Evolutionary conservation across 2,113 vertebrate species (phyloP), one percentile per base, ranked within the genome.

Genomic region (Tichodroma muraria): DNA sequence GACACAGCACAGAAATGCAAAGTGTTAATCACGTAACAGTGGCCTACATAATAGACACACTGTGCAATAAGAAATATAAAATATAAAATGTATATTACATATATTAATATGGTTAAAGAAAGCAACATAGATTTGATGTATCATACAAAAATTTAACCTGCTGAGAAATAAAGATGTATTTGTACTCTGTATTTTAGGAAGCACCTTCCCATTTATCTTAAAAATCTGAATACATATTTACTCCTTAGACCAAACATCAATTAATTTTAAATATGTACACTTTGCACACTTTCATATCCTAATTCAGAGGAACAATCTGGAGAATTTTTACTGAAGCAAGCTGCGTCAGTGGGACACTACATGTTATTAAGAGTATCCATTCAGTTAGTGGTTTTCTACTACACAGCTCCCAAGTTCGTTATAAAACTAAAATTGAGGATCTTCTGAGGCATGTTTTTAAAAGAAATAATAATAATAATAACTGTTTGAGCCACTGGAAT

Each of bases 391-490:
- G 18, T 65, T 95, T 92, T 84, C 85, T 60, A 54, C 49, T 72
- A 44, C 8, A 72, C 30, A 52, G 33, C 33, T 88, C 70, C 27
- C 52, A 92, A 79, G 42, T 82, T 75, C 20, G 80, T 52, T 61
- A 56, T 30, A 84, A 95, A 93, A 92, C 54, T 60, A 88, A 90
- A 94, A 61, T 1, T 56, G 54, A 81, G 21, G 17, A 56, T 42
- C 28, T 89, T 63, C 44, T 66, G 23, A 85, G 49, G 21, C 71
- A 45, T 68, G 11, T 73, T 95, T 91, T 88, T 44, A 96, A 94
- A 91, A 66, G 8, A 16, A 95, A 85, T 80, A 88, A 81, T 64
- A 93, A 83, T 59, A 85, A 79, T 61, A 94, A 80, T 52, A 95
- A 85, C 44, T 50, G 13, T 25, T 89, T 68, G 54, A 92, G 31